These are phyloP conservation scores for Polypterus senegalus DNA, from an alignment of 2,113 vertebrate genomes.

Conservation along the genomic window DNA sequence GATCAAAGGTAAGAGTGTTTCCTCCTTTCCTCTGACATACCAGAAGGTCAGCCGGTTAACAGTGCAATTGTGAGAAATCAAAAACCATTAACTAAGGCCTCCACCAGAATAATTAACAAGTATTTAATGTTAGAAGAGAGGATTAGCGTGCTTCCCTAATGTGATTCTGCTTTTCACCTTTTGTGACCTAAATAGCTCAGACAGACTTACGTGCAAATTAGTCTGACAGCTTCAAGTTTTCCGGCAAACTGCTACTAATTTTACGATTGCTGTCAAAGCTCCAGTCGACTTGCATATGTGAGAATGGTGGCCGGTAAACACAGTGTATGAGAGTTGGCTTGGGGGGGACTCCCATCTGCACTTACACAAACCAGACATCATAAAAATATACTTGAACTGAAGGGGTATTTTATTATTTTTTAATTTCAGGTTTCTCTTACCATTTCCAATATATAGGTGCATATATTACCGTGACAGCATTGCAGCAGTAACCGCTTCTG, in stretches of 20 bases:
- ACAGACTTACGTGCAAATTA: conserved; percentile 1
- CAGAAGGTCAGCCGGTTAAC: not conserved
- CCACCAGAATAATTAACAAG: conserved; percentile 7
- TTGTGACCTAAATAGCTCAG: not conserved
- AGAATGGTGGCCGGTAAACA: too few species aligned
- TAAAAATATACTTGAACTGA: too few species aligned
- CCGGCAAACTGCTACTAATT: conserved; percentile 7
- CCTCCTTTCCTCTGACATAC: not conserved
- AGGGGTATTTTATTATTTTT: too few species aligned
- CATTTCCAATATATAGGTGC: too few species aligned
- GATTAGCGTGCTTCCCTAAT: conserved; percentile 1
- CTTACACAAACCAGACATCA: too few species aligned
- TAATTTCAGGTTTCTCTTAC: too few species aligned
- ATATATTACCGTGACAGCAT: too few species aligned
- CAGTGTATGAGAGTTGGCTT: too few species aligned
- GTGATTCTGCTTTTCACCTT: not conserved
- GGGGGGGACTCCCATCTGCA: too few species aligned
- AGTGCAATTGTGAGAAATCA: not conserved
- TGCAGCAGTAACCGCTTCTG: too few species aligned
- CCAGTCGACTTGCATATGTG: too few species aligned
- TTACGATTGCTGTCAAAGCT: not conserved
- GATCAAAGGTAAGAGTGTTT: conserved; percentile 80
- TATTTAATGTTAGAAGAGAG: not conserved
- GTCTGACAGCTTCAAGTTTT: conserved; percentile 4
- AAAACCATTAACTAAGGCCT: not conserved